phyloP scores from a whole-genome alignment of 2,797 vertebrate genomes.

The Hypotaenidia okinawae region DNA sequence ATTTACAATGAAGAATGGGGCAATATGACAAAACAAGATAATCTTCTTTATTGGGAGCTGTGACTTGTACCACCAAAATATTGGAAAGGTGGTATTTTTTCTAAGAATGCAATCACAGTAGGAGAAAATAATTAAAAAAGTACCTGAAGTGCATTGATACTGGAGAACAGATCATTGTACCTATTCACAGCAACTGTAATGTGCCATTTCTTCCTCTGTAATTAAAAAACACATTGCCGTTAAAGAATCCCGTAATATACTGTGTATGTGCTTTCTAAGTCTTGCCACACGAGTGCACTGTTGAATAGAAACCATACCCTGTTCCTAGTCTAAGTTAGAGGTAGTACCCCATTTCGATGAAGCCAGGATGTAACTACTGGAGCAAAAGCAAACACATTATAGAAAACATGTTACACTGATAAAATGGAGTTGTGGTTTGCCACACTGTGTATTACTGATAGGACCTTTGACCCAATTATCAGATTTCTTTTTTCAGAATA shows the following conservation, averaged over 20 bases:
- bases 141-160: not conserved
- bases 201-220: not conserved
- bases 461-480: not conserved
- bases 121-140: not conserved
- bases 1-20: not conserved
- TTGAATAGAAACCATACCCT: not conserved
- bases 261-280: not conserved
- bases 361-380: not conserved
- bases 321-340: not conserved
- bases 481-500: not conserved
- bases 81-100: not conserved
- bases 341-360: rapidly evolving
- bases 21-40: not conserved
- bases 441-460: not conserved
- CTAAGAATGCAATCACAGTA: not conserved
- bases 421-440: not conserved
- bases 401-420: not conserved
- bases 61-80: not conserved
- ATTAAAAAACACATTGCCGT: not conserved
- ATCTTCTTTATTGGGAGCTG: not conserved
- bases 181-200: not conserved
- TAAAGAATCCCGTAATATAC: not conserved
- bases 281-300: slow-evolving; percentile 24
- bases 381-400: not conserved
- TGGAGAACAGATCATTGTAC: not conserved